A percentile compares a stretch with the other conserved stretches of the same genome.
Conservation (phyloP, 2,113 vertebrate species). For the Seriola quinqueradiata region DNA sequence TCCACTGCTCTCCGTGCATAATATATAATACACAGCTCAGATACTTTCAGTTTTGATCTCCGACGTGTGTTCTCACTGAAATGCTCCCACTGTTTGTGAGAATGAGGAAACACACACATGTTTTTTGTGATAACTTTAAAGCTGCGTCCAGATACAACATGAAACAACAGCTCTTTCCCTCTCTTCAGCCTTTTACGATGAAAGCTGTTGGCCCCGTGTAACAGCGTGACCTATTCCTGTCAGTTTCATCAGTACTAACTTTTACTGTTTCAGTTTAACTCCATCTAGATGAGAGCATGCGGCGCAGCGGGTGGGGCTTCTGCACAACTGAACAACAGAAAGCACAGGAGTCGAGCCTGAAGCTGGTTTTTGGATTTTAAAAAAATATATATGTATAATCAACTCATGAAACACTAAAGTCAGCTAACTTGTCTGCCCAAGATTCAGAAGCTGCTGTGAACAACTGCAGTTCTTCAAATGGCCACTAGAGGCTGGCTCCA, state of each 20-base stretch:
- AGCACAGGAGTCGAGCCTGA: background rate
- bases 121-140: background rate
- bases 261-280: background rate
- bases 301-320: background rate
- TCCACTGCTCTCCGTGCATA: background rate
- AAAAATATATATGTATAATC: no score
- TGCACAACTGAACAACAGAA: background rate
- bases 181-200: background rate
- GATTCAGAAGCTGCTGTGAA: background rate
- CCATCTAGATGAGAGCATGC: background rate
- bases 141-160: background rate
- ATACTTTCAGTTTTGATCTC: background rate
- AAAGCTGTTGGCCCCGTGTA: background rate
- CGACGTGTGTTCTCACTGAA: background rate
- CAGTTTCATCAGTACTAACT: background rate
- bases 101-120: background rate
- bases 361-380: background rate
- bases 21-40: background rate
- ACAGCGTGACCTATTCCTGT: background rate
- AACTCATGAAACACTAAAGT: no score
- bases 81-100: background rate
- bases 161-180: background rate
- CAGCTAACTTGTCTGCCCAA: no score
- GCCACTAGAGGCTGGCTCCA: background rate
- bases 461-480: no score